phyloP scores from a whole-genome alignment of 2,888 invertebrate genomes.

The Trichacis sp. region DNA sequence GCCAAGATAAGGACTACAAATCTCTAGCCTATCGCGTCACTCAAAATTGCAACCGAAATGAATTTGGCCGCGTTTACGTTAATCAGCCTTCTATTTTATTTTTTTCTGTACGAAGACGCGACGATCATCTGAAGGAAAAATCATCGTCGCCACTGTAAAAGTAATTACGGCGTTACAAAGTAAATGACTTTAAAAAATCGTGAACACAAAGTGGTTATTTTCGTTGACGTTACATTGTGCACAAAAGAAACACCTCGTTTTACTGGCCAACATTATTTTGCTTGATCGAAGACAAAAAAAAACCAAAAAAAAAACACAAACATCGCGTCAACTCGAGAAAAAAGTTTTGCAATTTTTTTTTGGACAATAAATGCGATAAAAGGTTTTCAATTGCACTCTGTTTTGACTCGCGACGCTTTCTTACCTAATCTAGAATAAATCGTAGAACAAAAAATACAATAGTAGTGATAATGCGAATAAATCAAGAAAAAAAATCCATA shows the following conservation, averaged over 20 bases:
- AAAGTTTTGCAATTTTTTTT: not conserved
- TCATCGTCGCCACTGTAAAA: not conserved
- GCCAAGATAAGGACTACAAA: not conserved
- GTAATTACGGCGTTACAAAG: conserved; percentile 3
- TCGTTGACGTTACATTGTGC: not conserved
- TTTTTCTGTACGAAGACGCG: not conserved
- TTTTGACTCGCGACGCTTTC: not conserved
- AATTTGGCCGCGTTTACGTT: conserved; percentile 7
- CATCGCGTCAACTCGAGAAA: not conserved
- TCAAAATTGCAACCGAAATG: conserved; percentile 3
- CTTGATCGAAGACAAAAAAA: no score
- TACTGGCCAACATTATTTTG: not conserved
- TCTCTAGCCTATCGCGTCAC: not conserved
- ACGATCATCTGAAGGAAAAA: not conserved
- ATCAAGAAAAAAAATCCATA: conserved; percentile 42
- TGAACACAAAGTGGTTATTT: conserved; percentile 10
- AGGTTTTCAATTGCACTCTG: not conserved
- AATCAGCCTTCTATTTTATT: conserved; percentile 11
- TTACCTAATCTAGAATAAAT: not conserved
- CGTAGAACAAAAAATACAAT: conserved; percentile 16
- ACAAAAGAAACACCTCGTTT: not conserved
- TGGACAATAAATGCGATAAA: conserved; percentile 3
- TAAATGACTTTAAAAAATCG: conserved; percentile 4
- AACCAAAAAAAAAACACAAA: not conserved
- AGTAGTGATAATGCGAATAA: conserved; percentile 39